Evolutionary conservation across 2,797 vertebrate genomes (phyloP).

Genomic region (Petrocephalus sullivani): DNA sequence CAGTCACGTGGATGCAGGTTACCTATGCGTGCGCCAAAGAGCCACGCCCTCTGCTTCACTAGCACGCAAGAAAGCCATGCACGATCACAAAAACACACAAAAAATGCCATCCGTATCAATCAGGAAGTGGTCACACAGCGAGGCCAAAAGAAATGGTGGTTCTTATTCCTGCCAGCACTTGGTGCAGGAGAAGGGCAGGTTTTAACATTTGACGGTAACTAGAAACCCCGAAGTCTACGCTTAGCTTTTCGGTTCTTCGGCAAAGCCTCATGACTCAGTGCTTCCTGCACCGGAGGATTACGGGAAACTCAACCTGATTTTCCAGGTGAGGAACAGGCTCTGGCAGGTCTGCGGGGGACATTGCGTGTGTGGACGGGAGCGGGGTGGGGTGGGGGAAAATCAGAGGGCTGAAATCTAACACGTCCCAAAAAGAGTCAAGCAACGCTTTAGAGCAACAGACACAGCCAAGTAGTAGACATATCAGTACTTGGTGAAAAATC

Average conservation of each 20-base stretch:
- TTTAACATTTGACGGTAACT: neutral
- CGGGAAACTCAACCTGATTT: neutral
- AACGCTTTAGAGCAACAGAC: neutral
- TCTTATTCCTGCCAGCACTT: neutral
- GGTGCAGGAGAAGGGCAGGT: neutral
- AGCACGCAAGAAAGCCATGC: neutral
- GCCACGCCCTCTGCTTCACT: neutral
- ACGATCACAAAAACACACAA: neutral
- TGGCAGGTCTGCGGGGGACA: neutral
- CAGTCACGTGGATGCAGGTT: neutral
- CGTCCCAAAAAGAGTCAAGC: neutral
- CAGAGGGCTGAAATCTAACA: neutral
- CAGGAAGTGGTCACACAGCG: neutral
- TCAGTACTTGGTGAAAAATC: neutral
- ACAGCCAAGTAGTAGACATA: neutral
- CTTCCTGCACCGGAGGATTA: slow-evolving; percentile 6
- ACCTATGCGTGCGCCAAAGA: neutral
- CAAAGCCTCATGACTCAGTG: neutral
- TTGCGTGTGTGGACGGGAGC: neutral
- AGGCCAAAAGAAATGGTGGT: neutral
- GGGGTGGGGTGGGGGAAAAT: no score
- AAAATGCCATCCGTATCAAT: neutral
- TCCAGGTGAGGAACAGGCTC: neutral
- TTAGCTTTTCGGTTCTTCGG: neutral
- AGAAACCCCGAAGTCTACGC: neutral